Evolutionary conservation across 2,888 invertebrate genomes (phyloP).

Genomic region (Troides oblongomaculatus): DNA sequence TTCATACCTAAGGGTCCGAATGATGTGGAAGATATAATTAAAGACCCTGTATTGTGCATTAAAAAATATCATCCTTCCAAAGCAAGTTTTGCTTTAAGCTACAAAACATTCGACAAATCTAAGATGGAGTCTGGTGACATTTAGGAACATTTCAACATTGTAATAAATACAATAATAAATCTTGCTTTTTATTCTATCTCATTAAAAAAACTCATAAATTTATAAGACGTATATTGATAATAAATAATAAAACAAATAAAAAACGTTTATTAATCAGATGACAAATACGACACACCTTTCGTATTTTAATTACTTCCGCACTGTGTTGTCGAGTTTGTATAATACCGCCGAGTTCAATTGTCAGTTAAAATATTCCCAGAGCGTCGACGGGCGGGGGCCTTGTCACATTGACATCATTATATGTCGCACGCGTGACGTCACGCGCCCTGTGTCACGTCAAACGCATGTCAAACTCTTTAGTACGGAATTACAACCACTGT

Average conservation of each 20-base stretch:
- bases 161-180: too few relatives aligned
- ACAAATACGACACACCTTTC: neutral
- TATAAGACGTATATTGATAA: too few relatives aligned
- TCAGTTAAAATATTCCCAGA: neutral
- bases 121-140: too few relatives aligned
- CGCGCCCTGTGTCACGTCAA: constrained; percentile 2
- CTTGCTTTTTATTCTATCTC: too few relatives aligned
- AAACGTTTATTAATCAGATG: too few relatives aligned
- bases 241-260: too few relatives aligned
- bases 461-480: constrained; percentile 7
- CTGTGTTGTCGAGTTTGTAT: neutral
- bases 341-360: neutral
- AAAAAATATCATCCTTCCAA: too few relatives aligned
- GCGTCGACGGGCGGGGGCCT: neutral
- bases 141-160: too few relatives aligned
- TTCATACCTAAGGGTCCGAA: neutral
- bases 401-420: constrained; percentile 9
- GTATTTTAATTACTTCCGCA: neutral
- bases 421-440: neutral
- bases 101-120: too few relatives aligned
- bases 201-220: too few relatives aligned
- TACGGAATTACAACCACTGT: constrained; percentile 3
- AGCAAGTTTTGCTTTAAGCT: too few relatives aligned
- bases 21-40: neutral
- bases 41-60: too few relatives aligned